Base-by-base conservation (phyloP, 1,140 invertebrate genomes). In the Dendrolimus kikuchii region DNA sequence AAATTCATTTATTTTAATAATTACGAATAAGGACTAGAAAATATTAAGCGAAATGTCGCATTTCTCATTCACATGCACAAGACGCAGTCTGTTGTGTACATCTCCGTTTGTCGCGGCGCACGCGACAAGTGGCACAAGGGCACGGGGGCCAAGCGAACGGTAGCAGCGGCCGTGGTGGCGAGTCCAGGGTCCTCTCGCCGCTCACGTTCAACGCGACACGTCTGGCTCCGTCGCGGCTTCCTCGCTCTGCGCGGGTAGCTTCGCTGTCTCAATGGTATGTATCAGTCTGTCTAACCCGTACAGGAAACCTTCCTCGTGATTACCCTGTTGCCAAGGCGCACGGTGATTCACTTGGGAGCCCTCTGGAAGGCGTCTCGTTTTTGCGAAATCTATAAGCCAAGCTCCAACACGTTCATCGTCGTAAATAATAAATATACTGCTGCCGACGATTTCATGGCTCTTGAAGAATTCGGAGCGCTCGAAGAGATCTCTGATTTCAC, bases 301-400 rank as follows among this genome's bases (percentile, higher is more conserved):
- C 0, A 99, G 89, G 67, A 98, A 95, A 5, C 97, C 97, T 83
- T 99, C 97, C 86, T 99, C 97, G 66, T 97, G 95, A 74, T 98
- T 99, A 7, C 97, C 97, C 62, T 95, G 92, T 42, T 90, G 74
- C 97, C 97, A 99, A 38, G 89, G 81, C 7, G 81, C 86, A 46
- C 95, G 89, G 76, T 99, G 97, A 50, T 92, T 92, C 4, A 98
- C 89, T 49, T 75, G 88, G 7, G 92, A 65, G 7, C 91, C 92
- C 38, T 92, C 88, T 1, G 96, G 94, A 38, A 98, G 84, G 46
- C 90, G 88, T 8, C 92, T 89, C 0, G 95, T 97, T 74, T 99
- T 99, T 8, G 95, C 97, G 88, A 99, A 99, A 77, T 99, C 98
- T 53, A 99, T 99, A 57, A 99, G 89, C 97, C 97, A 99, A 4